A percentile compares a stretch with the other conserved stretches of the same genome.
Conservation (phyloP, 1,140 invertebrate species). For the Chironomus striatipennis region DNA sequence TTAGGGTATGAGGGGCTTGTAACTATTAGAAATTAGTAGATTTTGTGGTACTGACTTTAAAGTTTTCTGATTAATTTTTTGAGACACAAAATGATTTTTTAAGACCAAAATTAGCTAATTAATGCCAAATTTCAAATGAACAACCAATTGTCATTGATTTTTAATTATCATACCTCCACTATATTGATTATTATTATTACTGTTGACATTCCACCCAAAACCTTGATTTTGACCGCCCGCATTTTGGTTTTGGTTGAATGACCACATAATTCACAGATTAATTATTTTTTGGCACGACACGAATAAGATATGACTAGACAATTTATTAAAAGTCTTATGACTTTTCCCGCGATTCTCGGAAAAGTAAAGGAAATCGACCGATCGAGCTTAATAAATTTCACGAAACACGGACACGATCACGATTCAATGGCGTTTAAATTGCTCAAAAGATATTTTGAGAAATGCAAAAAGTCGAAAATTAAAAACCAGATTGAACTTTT, state of each 20-base stretch:
- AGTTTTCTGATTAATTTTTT: no score
- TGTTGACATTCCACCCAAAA: background rate
- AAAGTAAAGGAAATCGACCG: background rate
- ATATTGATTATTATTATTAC: background rate
- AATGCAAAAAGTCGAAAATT: no score
- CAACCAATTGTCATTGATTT: no score
- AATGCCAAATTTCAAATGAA: no score
- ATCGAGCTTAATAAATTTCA: background rate
- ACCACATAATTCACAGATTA: background rate
- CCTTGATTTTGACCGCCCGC: background rate
- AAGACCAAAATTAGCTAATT: no score
- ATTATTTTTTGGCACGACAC: background rate
- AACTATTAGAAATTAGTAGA: background rate
- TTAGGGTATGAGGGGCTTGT: no score
- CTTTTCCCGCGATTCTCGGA: background rate
- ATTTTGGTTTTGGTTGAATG: background rate
- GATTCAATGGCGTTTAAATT: background rate
- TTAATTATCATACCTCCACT: no score
- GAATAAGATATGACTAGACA: background rate
- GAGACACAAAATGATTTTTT: no score
- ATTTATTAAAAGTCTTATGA: background rate
- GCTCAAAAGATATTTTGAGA: background rate
- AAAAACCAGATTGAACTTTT: no score
- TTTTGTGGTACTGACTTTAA: no score
- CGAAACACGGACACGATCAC: background rate